Evolutionary conservation across 2,113 vertebrate species (phyloP).

Genomic region (Cyanoderma ruficeps): DNA sequence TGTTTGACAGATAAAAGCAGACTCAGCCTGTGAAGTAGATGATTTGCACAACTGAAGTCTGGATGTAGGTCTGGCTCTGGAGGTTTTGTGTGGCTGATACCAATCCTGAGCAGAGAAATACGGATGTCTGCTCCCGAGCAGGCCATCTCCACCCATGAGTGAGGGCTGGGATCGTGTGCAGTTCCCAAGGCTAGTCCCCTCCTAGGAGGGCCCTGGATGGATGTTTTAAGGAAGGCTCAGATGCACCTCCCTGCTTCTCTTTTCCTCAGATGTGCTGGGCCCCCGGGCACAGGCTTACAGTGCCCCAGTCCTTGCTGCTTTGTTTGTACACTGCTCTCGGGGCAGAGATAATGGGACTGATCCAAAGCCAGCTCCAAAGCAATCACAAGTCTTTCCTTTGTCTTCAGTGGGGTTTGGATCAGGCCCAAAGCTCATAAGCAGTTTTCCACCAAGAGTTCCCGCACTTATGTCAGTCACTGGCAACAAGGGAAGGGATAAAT

Average conservation of each 20-base stretch:
- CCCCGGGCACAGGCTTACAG: not conserved
- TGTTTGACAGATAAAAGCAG: not conserved
- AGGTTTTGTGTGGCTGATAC: not conserved
- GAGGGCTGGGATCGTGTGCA: rapidly evolving
- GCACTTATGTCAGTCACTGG: conserved; percentile 69
- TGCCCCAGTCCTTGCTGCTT: not conserved
- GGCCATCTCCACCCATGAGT: not conserved
- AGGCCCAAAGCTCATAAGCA: conserved; percentile 61
- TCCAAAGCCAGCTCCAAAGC: conserved; percentile 33
- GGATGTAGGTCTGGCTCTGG: not conserved
- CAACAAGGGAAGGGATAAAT: conserved; percentile 69
- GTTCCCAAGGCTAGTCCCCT: rapidly evolving
- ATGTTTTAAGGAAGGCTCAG: not conserved
- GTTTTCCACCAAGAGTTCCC: conserved; percentile 69
- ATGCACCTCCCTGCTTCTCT: not conserved
- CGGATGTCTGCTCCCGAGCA: not conserved
- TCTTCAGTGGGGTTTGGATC: conserved; percentile 62
- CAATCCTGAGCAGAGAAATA: not conserved
- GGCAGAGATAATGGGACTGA: conserved; percentile 50
- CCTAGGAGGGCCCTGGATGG: not conserved
- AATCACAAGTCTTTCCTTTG: conserved; percentile 55
- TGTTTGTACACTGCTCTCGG: not conserved
- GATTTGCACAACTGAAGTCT: not conserved
- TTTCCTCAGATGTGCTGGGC: not conserved
- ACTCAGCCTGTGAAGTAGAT: not conserved